Percentiles rank a stretch among this genome's conserved stretches.
Evolutionary conservation across 2,888 invertebrate genomes (phyloP).

Genomic region (Linnaemya vulpina): DNA sequence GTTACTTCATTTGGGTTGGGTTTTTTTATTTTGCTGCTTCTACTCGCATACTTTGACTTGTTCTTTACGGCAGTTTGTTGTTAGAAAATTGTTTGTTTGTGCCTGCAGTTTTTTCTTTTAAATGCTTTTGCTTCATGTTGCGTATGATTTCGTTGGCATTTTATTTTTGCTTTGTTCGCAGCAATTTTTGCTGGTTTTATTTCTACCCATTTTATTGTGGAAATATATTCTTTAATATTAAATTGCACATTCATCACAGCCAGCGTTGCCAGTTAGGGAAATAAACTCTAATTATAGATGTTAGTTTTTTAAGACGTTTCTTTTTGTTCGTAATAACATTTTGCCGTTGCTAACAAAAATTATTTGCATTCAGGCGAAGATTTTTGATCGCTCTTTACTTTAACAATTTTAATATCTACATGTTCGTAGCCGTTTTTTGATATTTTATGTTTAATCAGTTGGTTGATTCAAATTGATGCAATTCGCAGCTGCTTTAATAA

Average conservation of each 20-base stretch:
- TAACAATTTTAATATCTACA: no score
- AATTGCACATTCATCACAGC: slow-evolving; percentile 56
- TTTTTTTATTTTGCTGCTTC: slow-evolving; percentile 41
- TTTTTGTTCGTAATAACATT: no score
- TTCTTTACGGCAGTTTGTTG: slow-evolving; percentile 2
- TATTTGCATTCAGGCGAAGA: no score
- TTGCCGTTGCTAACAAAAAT: no score
- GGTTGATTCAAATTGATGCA: no score
- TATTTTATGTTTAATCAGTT: no score
- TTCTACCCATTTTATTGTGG: slow-evolving; percentile 47
- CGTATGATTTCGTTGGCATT: slow-evolving; percentile 34
- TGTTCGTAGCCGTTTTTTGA: no score
- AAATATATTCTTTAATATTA: slow-evolving; percentile 42
- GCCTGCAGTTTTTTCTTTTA: slow-evolving; percentile 54
- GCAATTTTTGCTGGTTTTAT: slow-evolving; percentile 48
- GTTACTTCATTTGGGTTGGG: slow-evolving; percentile 59
- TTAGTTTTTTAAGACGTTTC: no score
- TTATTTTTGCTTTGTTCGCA: slow-evolving; percentile 71
- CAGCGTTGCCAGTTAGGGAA: no score
- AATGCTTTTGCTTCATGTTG: slow-evolving; percentile 46
- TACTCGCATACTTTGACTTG: slow-evolving; percentile 6
- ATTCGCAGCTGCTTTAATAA: no score
- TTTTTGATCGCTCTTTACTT: no score
- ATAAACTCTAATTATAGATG: no score
- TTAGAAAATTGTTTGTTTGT: slow-evolving; percentile 15